A percentile compares a stretch with the other conserved stretches of the same genome.
These are phyloP conservation scores for Antrozous pallidus DNA, from an alignment of 2,797 vertebrate species.

Conservation along the genomic window DNA sequence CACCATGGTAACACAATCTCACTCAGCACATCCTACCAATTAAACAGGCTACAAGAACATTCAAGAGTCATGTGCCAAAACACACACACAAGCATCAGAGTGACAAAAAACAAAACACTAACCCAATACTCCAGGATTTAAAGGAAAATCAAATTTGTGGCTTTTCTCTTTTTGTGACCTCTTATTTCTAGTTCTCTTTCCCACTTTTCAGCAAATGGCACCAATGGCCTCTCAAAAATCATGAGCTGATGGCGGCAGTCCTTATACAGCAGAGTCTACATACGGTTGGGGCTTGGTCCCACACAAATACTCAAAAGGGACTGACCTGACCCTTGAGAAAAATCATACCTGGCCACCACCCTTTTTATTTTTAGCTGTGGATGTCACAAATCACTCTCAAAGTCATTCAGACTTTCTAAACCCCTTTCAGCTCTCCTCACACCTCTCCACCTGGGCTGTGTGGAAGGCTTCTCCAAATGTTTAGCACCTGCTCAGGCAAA, in stretches of 20 bases:
- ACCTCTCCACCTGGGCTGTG: not conserved
- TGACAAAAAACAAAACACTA: too few species aligned
- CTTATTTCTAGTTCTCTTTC: not conserved
- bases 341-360: not conserved
- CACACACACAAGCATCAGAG: not conserved
- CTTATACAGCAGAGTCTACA: not conserved
- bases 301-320: not conserved
- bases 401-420: not conserved
- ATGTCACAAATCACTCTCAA: not conserved
- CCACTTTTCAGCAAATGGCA: not conserved
- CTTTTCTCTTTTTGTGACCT: not conserved
- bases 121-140: not conserved
- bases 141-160: not conserved
- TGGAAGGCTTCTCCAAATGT: too few species aligned
- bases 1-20: not conserved
- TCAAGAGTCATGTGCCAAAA: not conserved
- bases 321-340: too few species aligned
- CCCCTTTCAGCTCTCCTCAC: not conserved
- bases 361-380: not conserved
- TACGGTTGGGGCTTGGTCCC: not conserved
- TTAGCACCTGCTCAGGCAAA: not conserved
- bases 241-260: not conserved
- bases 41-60: not conserved
- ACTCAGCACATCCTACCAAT: not conserved
- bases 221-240: not conserved